These are phyloP conservation scores for Leptocoma aspasia DNA, from an alignment of 2,113 vertebrate species.

Conservation along the genomic window DNA sequence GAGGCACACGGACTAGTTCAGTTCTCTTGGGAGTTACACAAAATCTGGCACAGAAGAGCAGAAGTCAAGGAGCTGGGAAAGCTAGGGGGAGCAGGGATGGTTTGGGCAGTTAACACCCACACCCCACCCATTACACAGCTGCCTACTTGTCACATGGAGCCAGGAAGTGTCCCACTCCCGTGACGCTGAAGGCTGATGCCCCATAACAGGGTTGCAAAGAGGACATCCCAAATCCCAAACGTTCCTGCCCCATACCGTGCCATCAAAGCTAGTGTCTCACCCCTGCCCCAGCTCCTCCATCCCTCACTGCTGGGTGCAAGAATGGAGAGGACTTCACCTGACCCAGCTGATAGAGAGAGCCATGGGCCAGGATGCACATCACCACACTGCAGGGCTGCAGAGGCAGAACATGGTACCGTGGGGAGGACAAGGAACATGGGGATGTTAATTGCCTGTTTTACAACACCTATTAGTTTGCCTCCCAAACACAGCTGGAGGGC, in stretches of 20 bases:
- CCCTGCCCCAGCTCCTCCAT: background rate
- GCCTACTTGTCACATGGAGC: background rate
- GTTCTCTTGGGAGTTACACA: slow-evolving; percentile 31
- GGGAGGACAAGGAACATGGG: background rate
- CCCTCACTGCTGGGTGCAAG: background rate
- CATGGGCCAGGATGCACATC: background rate
- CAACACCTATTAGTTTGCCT: background rate
- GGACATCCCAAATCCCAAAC: background rate
- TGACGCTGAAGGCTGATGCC: background rate
- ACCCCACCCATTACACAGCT: background rate
- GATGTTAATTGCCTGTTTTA: background rate
- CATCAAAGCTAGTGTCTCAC: fast-evolving
- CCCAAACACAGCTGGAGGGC: background rate
- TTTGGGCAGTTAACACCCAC: background rate
- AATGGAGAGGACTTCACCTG: background rate
- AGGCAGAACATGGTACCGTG: background rate
- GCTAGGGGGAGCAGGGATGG: background rate
- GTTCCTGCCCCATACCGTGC: background rate
- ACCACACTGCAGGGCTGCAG: background rate
- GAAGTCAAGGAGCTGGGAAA: background rate
- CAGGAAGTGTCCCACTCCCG: background rate
- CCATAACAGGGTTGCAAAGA: background rate
- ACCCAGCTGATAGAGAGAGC: background rate
- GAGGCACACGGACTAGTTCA: slow-evolving; percentile 44
- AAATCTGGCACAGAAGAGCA: background rate